phyloP scores from a whole-genome alignment of 2,113 vertebrate genomes.

The Numida meleagris region DNA sequence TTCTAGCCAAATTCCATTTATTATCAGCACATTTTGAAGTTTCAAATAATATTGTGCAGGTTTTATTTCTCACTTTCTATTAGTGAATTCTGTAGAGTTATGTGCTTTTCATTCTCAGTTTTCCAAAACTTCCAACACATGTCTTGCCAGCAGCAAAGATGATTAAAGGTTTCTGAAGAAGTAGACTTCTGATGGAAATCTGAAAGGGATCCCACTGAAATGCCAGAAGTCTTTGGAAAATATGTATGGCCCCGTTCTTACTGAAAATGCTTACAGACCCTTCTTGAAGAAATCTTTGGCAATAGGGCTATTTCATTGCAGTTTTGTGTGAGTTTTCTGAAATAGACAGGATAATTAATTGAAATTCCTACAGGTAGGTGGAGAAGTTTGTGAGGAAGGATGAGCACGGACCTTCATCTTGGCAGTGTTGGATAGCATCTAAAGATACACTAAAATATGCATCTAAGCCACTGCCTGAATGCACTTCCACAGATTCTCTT shows the following conservation, averaged over 20 bases:
- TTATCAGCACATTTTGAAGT: constrained; percentile 53
- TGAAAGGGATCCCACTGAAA: constrained; percentile 28
- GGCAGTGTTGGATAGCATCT: not conserved
- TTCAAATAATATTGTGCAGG: constrained; percentile 39
- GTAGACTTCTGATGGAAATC: constrained; percentile 52
- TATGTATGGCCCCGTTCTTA: not conserved
- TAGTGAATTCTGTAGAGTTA: constrained; percentile 53
- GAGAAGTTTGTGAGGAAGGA: not conserved
- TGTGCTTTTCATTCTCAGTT: constrained; percentile 43
- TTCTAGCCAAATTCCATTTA: constrained; percentile 56
- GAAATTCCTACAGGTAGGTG: not conserved
- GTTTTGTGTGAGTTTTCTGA: not conserved
- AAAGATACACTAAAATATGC: not conserved
- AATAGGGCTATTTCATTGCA: not conserved
- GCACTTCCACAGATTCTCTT: not conserved
- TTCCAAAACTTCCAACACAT: constrained; percentile 50
- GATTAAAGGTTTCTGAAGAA: constrained; percentile 66
- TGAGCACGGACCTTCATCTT: not conserved
- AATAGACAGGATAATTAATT: not conserved
- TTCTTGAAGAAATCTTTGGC: constrained; percentile 26
- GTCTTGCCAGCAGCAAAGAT: constrained; percentile 58
- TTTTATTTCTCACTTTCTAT: constrained; percentile 65
- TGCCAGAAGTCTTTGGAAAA: constrained; percentile 55
- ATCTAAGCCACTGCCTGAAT: not conserved
- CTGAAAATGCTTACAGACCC: not conserved